Percentiles rank a stretch among this genome's conserved stretches.
Conservation (phyloP, 1,140 invertebrate species). For the Panonychus citri region DNA sequence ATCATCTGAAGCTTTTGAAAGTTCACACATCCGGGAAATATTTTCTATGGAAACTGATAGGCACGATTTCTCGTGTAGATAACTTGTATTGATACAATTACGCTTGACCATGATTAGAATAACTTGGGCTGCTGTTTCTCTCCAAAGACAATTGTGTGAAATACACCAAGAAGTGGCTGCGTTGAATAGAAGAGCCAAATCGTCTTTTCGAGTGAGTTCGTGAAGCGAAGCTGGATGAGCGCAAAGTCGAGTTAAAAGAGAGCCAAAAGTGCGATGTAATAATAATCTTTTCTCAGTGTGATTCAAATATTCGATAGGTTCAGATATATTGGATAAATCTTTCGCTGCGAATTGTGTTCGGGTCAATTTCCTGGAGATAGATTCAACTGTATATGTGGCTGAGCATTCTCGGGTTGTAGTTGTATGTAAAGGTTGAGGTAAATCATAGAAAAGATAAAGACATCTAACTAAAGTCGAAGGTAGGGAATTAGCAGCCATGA, state of each 20-base stretch:
- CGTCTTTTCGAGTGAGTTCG: conserved; percentile 85
- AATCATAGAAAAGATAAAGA: conserved; percentile 92
- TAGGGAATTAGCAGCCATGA: conserved; percentile 81
- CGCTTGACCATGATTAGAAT: conserved; percentile 61
- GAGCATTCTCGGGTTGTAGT: conserved; percentile 5
- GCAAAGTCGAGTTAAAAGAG: conserved; percentile 80
- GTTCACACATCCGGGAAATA: conserved; percentile 66
- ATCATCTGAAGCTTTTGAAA: conserved; percentile 41
- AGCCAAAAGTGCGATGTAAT: conserved; percentile 87
- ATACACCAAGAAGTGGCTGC: conserved; percentile 88
- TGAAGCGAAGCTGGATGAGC: conserved; percentile 77
- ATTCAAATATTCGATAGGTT: conserved; percentile 24
- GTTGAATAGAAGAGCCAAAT: conserved; percentile 78
- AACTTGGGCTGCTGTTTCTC: conserved; percentile 86
- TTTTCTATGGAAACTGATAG: conserved; percentile 84
- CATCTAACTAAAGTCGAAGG: conserved; percentile 96
- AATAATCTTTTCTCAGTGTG: conserved; percentile 65
- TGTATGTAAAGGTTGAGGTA: conserved; percentile 42
- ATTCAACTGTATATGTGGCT: neutral
- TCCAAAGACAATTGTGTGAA: conserved; percentile 74
- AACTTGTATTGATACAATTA: conserved; percentile 4
- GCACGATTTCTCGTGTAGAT: conserved; percentile 55
- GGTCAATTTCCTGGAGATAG: neutral
- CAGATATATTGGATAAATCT: neutral
- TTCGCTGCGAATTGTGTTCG: neutral